Evolutionary conservation across 1,140 invertebrate genomes (phyloP), one percentile per base, ranked within the genome.

Genomic region (Drosophila oshimai): DNA sequence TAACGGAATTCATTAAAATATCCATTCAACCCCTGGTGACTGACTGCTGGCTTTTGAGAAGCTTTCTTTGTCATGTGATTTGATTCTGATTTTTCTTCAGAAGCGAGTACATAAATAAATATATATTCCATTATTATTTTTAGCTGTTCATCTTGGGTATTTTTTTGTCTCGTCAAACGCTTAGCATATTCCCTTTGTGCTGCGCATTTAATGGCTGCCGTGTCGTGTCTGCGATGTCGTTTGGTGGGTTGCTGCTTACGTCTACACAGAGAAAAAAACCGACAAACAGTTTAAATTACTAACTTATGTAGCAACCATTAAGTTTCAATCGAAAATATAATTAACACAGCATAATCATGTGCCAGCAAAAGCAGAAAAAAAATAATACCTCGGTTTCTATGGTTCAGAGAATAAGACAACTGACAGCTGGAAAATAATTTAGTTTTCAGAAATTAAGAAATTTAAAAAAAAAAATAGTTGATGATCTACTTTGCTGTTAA

Each of bases 131-230:
- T n/a, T 50, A 18, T 51, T 42, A 51, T 51, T 51, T 51, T 51
- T 51, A 51, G 47, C 20, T 51, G 47, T 15, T 49, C 46, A 36
- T 36, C 46, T 31, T 49, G 17, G 24, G 12, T 39, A 53, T 67
- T 57, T 74, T 72, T 57, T 53, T 31, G 47, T 53, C 47, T 74
- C 54, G 49, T 61, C 36, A 75, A 75, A 75, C 73, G 71, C 74
- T 75, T 75, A 75, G 62, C 73, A 75, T 75, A 75, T 75, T 75
- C 73, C 53, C 71, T 75, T 75, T 75, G 73, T 74, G 53, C 54
- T 75, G 71, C 73, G 71, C 73, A 74, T 75, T 75, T 75, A 60
- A 69, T 74, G 62, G 54, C 37, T 51, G 51, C 24, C 39, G 33
- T 45, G 39, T 17, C 31, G 33, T 50, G 18, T 22, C 18, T 50